These are phyloP conservation scores for Metellina segmentata DNA, from an alignment of 2,888 invertebrate genomes.

Conservation along the genomic window DNA sequence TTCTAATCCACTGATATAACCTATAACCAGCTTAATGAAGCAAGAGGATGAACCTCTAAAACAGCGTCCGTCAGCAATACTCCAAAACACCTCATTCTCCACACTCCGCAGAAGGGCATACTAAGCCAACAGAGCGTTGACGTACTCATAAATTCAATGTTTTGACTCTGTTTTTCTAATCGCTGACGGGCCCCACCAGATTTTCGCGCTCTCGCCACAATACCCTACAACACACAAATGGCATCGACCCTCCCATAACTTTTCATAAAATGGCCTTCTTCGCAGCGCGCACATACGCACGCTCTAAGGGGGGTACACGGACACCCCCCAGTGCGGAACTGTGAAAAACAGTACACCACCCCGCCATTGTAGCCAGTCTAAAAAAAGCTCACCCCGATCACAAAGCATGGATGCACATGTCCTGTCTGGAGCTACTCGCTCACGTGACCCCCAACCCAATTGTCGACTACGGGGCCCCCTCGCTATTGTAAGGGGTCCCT, in stretches of 20 bases:
- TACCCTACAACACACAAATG: slow-evolving; percentile 57
- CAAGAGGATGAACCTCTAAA: neutral
- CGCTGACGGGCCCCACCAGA: slow-evolving; percentile 35
- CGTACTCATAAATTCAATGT: slow-evolving; percentile 71
- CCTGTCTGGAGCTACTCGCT: slow-evolving; percentile 41
- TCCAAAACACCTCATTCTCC: too few species aligned
- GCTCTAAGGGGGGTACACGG: neutral
- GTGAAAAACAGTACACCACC: slow-evolving; percentile 67
- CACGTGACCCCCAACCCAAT: slow-evolving; percentile 24
- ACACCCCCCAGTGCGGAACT: slow-evolving; percentile 26
- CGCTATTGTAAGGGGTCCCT: slow-evolving; percentile 49
- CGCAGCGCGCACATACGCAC: slow-evolving; percentile 17
- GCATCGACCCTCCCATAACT: slow-evolving; percentile 37
- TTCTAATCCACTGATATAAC: too few species aligned
- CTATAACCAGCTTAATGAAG: neutral
- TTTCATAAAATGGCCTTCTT: slow-evolving; percentile 76
- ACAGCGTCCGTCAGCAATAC: neutral
- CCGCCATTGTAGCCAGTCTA: slow-evolving; percentile 9
- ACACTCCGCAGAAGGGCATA: neutral
- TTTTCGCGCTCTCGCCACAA: slow-evolving; percentile 29
- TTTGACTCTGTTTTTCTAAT: slow-evolving; percentile 76
- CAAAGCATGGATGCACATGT: slow-evolving; percentile 67
- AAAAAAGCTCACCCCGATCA: slow-evolving; percentile 47
- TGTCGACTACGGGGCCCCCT: slow-evolving; percentile 47
- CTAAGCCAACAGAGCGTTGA: slow-evolving; percentile 5